Base-by-base conservation (phyloP, 2,888 invertebrate genomes). In the Drosophila vallismaia region DNA sequence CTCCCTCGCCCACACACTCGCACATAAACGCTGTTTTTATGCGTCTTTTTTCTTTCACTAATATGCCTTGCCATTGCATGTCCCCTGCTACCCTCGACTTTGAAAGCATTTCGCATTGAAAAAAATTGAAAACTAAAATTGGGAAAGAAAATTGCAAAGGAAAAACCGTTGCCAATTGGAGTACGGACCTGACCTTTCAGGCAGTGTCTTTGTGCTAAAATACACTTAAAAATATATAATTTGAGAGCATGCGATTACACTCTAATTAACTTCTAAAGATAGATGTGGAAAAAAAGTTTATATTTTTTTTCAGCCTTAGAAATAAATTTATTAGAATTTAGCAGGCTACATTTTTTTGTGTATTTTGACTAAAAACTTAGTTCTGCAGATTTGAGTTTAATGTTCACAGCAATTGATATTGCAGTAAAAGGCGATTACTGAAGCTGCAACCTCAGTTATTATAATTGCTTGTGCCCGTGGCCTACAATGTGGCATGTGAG, bases 321-420 rank as follows among this genome's bases (percentile, higher is more conserved):
- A 19, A 19, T 19, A 19, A 19, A 19, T 19, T 19, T 19, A 19
- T 19, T 19, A 19, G 19, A 19, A 19, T 19, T 19, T 19, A 19
- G 2, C 19, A 19, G 19, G 1, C 19, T 19, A 1, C 2, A 19
- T 19, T 19, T 19, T 19, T 36, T n/a, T n/a, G 4, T n/a, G 6
- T n/a, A 36, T n/a, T 36, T 4, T n/a, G n/a, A 5, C 6, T 36
- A 5, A n/a, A n/a, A 36, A 36, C 1, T 36, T n/a, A 12, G 38
- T n/a, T 3, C 6, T 24, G 40, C 50, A 68, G 77, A 77, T 83
- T 75, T 62, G 64, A 77, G 75, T 83, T 76, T 79, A 71, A 74
- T 36, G 74, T 79, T 69, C 58, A 51, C 59, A 45, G 49, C 53
- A 79, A 79, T 72, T 79, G 77, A 83, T 77, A 77, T 75, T 75